Percentiles rank a stretch among this genome's conserved stretches.
These are phyloP conservation scores for Nilaparvata lugens DNA, from an alignment of 1,140 invertebrate species.

Conservation along the genomic window DNA sequence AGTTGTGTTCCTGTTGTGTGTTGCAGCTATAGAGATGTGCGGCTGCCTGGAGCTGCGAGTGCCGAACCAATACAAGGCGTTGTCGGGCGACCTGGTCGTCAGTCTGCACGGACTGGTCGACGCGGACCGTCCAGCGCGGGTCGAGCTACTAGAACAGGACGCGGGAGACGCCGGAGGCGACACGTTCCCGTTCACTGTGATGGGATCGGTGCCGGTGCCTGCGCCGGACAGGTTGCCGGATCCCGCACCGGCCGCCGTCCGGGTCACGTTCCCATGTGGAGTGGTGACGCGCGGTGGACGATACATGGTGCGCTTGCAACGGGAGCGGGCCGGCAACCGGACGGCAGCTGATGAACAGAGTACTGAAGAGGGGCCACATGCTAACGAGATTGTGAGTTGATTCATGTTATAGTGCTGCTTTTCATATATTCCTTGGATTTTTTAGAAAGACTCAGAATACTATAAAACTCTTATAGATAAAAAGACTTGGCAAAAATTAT, in stretches of 20 bases:
- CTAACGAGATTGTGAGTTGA: background rate
- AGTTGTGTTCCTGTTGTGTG: no score
- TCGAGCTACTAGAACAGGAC: slow-evolving; percentile 15
- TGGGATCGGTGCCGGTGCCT: slow-evolving; percentile 9
- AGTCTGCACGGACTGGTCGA: slow-evolving; percentile 14
- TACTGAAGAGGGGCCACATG: background rate
- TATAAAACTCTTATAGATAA: no score
- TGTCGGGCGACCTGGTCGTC: slow-evolving; percentile 24
- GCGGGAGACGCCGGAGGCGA: background rate
- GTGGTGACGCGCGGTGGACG: slow-evolving; percentile 56
- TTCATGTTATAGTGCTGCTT: background rate
- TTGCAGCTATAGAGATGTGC: slow-evolving; percentile 20
- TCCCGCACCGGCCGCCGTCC: slow-evolving; percentile 11
- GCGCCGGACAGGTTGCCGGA: no score
- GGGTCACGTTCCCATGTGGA: slow-evolving; percentile 52
- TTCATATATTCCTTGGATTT: background rate
- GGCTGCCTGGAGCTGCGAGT: slow-evolving; percentile 21
- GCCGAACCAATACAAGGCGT: slow-evolving; percentile 24
- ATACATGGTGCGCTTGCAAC: slow-evolving; percentile 27
- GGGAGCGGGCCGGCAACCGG: background rate
- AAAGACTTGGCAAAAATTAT: no score
- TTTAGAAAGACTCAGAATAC: no score
- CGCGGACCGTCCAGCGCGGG: background rate
- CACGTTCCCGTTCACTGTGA: background rate
- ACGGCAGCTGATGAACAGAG: background rate